A percentile compares a stretch with the other conserved stretches of the same genome.
Conservation (phyloP, 2,797 vertebrate species). For the Rachycentron canadum region DNA sequence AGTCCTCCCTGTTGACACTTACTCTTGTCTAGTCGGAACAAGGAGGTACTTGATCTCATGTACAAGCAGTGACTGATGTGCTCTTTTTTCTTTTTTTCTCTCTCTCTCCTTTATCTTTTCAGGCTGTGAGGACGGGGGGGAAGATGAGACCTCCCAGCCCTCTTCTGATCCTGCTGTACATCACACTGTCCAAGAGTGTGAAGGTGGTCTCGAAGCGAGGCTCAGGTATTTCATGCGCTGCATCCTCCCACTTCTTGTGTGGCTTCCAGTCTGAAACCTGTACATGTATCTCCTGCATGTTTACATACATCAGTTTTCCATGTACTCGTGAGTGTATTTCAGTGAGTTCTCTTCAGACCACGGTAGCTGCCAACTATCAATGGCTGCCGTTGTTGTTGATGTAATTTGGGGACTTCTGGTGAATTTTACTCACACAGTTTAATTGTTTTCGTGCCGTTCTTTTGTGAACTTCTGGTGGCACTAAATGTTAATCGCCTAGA, state of each 20-base stretch:
- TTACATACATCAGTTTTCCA: not conserved
- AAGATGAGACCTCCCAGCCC: conserved; percentile 97
- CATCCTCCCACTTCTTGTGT: not conserved
- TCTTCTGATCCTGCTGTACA: conserved; percentile 93
- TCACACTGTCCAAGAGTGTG: conserved; percentile 91
- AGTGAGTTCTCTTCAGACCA: not conserved
- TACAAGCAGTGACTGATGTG: conserved; percentile 62
- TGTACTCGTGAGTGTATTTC: not conserved
- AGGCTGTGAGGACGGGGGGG: conserved; percentile 82
- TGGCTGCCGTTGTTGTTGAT: not conserved
- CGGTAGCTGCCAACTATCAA: not conserved
- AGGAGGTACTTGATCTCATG: conserved; percentile 62
- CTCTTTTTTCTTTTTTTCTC: conserved; percentile 27
- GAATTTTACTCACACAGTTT: not conserved
- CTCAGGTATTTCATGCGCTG: conserved; percentile 88
- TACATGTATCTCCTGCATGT: not conserved
- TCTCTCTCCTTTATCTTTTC: conserved; percentile 34
- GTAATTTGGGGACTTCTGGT: conserved; percentile 14
- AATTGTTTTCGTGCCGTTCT: conserved; percentile 11
- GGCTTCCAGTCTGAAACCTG: not conserved
- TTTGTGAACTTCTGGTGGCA: conserved; percentile 19
- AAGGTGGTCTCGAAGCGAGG: conserved; percentile 98
- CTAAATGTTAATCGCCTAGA: not conserved
- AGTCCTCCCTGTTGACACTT: conserved; percentile 45
- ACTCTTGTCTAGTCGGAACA: conserved; percentile 51